These are phyloP conservation scores for Discoglossus pictus DNA, from an alignment of 2,797 vertebrate species.

Conservation along the genomic window DNA sequence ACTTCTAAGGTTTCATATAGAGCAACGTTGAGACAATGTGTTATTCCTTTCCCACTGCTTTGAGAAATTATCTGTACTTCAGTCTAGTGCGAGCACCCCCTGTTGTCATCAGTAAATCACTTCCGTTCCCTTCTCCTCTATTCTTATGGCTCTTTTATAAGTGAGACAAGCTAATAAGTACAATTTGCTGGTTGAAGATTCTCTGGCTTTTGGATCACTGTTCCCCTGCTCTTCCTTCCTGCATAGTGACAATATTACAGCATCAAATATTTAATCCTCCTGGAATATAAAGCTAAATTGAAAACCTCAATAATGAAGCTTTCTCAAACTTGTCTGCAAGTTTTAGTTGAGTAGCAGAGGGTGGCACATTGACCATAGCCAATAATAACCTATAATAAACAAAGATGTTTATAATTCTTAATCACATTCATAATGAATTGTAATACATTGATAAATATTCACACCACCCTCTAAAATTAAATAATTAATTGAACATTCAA, in stretches of 20 bases:
- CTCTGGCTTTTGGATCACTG: slow-evolving; percentile 60
- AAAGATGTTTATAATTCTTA: not conserved
- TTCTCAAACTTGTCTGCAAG: slow-evolving; percentile 46
- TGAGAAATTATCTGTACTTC: slow-evolving; percentile 73
- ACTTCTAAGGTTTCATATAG: slow-evolving; percentile 78
- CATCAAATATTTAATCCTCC: slow-evolving; percentile 60
- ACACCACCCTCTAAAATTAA: too few species aligned
- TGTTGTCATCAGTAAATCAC: slow-evolving; percentile 78
- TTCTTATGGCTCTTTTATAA: slow-evolving; percentile 74
- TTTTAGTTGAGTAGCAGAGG: slow-evolving; percentile 43
- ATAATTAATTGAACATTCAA: too few species aligned
- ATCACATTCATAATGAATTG: too few species aligned
- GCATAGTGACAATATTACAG: slow-evolving; percentile 64
- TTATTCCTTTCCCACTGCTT: slow-evolving; percentile 76
- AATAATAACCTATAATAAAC: too few species aligned
- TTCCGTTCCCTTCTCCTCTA: slow-evolving; percentile 64
- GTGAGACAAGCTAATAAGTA: slow-evolving; percentile 76
- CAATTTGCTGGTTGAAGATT: slow-evolving; percentile 73
- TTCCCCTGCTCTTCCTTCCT: slow-evolving; percentile 62
- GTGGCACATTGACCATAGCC: slow-evolving; percentile 49
- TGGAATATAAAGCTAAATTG: slow-evolving; percentile 59
- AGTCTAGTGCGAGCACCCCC: slow-evolving; percentile 77
- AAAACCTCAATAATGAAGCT: slow-evolving; percentile 53
- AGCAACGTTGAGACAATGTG: slow-evolving; percentile 68
- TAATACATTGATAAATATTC: too few species aligned